Base-by-base conservation (phyloP, 2,113 vertebrate genomes). In the Pseudorasbora parva region DNA sequence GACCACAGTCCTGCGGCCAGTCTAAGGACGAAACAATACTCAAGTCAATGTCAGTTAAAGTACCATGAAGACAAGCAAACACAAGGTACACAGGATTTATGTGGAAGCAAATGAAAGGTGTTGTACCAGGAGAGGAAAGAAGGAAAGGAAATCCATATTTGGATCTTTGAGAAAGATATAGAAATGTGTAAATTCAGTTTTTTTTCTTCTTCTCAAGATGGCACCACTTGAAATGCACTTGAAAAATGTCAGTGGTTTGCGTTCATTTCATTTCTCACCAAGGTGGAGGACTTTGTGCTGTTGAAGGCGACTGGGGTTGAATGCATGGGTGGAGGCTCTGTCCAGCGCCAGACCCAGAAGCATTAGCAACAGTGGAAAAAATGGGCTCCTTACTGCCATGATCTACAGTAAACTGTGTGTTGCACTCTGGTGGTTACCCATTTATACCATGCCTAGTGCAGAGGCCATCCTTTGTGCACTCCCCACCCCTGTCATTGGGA, bases 1-100 rank as follows among this genome's bases (percentile, higher is more conserved):
- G 91, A 1, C 94, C 94, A 74, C 95, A 95, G 81, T 95, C 94
- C 82, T 87, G 87, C 0, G 93, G 95, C 94, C 94, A 95, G 82
- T 94, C 95, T 95, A 37, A 69, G 78, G 84, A 84, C 62, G 78
- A 47, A 66, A 41, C 25, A 68, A 66, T 73, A 17, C 23, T 79
- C 23, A 25, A 7, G 56, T 49, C 41, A 82, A 72, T 47, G 25
- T 66, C 25, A 47, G 23, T 62, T 33, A 5, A 71, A 72, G 15
- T 60, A 59, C 56, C 21, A 73, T 43, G 8, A 3, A 71, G 21
- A 84, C 27, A 17, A 25, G 30, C 1, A 66, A 37, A 64, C 17
- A 43, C 37, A 59, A 57, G 56, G 4, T 47, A 10, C 33, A 68
- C 45, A 43, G 33, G 56, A 62, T 78, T 80, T 80, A 60, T 51